Evolutionary conservation across 2,888 invertebrate species (phyloP), one percentile per base, ranked within the genome.

Genomic region (Ennomos quercinarius): DNA sequence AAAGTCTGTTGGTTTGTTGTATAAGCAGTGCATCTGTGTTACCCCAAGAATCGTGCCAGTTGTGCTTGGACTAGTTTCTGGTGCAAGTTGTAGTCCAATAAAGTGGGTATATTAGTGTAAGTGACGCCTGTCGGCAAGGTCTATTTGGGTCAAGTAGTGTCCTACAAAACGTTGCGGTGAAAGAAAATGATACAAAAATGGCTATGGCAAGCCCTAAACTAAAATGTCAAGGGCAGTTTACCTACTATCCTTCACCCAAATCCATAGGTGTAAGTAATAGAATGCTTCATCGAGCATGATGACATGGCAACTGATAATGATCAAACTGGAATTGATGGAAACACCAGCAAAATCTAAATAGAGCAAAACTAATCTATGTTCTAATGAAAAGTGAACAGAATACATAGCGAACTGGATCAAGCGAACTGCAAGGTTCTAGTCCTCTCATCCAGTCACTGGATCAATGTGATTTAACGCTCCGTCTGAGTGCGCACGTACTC

Each of bases 211-310:
- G 46, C 38, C 50, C 35, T 35, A 57, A 57, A 35, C 17, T 39
- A 37, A 38, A 53, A 58, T 53, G 58, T 47, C 58, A 49, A 49
- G 48, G 48, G 11, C 44, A n/a, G 35, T 48, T 36, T 43, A 10
- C 44, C 53, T 27, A 53, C 53, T 27, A 53, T 48, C 53, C 42
- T 43, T 47, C 40, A 43, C 57, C 47, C 36, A 37, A 51, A 47
- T 57, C 42, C 38, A 27, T 9, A 27, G 52, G 39, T 47, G 44
- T 44, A 44, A 27, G 39, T 49, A n/a, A 37, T 10, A 12, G n/a
- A 38, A 38, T 10, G 27, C 17, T 17, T n/a, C 13, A 13, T 8
- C n/a, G 37, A 27, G 11, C 11, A 27, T 27, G 27, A 27, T 27
- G 27, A 27, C 27, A 27, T 27, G 27, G 27, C 27, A 6, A 27